Conservation (phyloP, 2,797 vertebrate species). For the Sciurus vulgaris region DNA sequence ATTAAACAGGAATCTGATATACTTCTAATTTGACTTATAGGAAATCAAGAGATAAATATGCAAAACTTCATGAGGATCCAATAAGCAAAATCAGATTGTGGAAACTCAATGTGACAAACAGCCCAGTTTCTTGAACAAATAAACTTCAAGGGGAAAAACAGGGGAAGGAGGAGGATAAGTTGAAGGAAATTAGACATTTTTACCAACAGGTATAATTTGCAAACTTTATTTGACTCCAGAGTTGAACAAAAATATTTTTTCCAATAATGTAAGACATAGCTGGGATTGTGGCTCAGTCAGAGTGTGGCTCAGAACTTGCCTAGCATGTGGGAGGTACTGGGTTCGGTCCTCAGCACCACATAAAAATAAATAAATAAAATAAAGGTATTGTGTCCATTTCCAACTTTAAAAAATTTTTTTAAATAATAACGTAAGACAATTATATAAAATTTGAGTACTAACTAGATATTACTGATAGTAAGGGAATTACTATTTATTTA, state of each 20-base stretch:
- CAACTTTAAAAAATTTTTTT: neutral
- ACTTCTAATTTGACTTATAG: neutral
- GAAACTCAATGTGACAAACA: neutral
- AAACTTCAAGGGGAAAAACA: neutral
- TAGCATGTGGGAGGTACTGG: too few relatives aligned
- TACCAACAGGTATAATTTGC: neutral
- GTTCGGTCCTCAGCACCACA: too few relatives aligned
- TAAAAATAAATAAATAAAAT: too few relatives aligned
- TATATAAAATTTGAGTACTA: neutral
- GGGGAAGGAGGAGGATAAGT: neutral
- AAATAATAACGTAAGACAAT: slow-evolving; percentile 10
- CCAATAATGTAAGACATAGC: neutral
- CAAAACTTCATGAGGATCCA: neutral
- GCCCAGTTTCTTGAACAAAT: slow-evolving; percentile 41
- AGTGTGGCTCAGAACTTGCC: too few relatives aligned
- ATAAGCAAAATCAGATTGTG: neutral
- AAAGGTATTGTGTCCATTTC: too few relatives aligned
- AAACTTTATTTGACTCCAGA: slow-evolving; percentile 10
- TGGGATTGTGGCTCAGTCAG: too few relatives aligned
- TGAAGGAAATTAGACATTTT: neutral
- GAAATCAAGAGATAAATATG: neutral
- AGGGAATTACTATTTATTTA: neutral
- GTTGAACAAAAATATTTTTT: neutral
- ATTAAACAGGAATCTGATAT: neutral
- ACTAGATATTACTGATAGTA: neutral